These are phyloP conservation scores for Hyaena hyaena DNA, from an alignment of 2,113 vertebrate genomes.

Conservation along the genomic window DNA sequence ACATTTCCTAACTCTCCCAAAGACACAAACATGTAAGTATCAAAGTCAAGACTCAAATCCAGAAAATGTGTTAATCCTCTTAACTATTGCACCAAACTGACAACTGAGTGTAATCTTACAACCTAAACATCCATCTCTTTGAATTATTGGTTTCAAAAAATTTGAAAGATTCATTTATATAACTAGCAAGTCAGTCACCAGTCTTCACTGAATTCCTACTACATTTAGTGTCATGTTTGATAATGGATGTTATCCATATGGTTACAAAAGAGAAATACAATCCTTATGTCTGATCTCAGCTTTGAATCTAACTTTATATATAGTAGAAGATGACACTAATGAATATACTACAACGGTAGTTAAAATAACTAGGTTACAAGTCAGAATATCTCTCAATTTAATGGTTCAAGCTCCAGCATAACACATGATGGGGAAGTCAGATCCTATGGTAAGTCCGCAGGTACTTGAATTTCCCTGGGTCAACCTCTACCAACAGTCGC, in stretches of 20 bases:
- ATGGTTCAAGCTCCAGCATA: not conserved
- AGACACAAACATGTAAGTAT: not conserved
- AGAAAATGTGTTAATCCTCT: not conserved
- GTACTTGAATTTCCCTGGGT: not conserved
- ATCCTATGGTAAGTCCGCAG: not conserved
- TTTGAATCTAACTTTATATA: not conserved
- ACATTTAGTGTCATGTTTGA: not conserved
- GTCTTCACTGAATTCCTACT: not conserved
- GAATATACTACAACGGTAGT: not conserved
- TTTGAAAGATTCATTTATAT: not conserved
- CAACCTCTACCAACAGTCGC: accelerated
- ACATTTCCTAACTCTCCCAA: not conserved
- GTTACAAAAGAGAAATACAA: not conserved
- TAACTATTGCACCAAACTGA: not conserved
- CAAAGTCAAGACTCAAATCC: not conserved
- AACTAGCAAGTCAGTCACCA: not conserved
- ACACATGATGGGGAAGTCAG: not conserved
- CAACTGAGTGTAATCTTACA: not conserved
- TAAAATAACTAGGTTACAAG: not conserved
- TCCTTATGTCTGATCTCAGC: not conserved
- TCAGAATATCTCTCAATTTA: not conserved
- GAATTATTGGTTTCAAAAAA: not conserved
- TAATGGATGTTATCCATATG: not conserved
- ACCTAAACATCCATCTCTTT: not conserved
- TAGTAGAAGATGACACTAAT: not conserved